A percentile compares a stretch with the other conserved stretches of the same genome.
phyloP scores from a whole-genome alignment of 2,113 vertebrate genomes.

The Spea bombifrons region DNA sequence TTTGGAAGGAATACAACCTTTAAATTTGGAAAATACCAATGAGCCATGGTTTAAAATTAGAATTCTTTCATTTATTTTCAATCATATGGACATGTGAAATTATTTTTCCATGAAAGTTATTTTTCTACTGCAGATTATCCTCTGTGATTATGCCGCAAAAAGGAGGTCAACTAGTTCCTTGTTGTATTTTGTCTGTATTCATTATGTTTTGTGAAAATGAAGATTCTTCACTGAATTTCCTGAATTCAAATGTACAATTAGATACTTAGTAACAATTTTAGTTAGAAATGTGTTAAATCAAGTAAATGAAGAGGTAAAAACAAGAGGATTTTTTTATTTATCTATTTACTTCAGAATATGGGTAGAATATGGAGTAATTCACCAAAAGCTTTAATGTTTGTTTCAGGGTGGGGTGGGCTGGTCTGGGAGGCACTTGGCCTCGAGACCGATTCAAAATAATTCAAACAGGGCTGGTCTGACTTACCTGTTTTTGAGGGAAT shows the following conservation, averaged over 20 bases:
- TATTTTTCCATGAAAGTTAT: constrained; percentile 36
- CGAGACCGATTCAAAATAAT: no score
- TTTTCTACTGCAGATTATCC: constrained; percentile 6
- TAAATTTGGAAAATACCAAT: constrained; percentile 45
- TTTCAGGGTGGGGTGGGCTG: no score
- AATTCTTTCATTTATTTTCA: constrained; percentile 32
- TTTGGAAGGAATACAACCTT: constrained; percentile 33
- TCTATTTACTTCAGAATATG: no score
- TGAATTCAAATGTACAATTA: neutral
- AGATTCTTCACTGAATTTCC: constrained; percentile 11
- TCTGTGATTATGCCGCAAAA: constrained; percentile 21
- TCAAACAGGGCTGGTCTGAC: no score
- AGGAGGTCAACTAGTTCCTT: constrained; percentile 16
- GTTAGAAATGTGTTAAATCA: no score
- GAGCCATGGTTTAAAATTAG: constrained; percentile 37
- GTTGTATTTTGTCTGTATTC: constrained; percentile 19
- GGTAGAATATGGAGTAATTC: no score
- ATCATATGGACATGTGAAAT: constrained; percentile 29
- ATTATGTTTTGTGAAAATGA: constrained; percentile 19
- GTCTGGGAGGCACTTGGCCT: no score
- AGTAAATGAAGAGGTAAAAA: no score
- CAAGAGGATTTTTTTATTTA: no score
- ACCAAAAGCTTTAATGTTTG: no score
- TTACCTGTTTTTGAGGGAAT: no score
- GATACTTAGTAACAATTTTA: no score